phyloP scores from a whole-genome alignment of 2,797 vertebrate species.

The Neostethus bicornis region DNA sequence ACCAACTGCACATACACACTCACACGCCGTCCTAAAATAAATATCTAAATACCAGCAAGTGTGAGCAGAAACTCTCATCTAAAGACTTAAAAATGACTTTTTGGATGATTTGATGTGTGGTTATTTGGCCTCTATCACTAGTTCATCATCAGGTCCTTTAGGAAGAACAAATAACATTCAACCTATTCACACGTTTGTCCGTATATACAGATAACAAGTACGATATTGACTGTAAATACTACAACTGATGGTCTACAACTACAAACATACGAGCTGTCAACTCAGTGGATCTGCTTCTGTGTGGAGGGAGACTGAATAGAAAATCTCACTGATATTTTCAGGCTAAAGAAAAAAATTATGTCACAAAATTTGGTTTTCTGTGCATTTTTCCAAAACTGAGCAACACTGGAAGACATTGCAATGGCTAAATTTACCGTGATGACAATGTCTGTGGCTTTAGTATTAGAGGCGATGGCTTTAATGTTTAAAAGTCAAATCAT shows the following conservation, averaged over 20 bases:
- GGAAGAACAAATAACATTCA: constrained; percentile 65
- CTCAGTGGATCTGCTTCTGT: constrained; percentile 15
- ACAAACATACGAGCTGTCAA: constrained; percentile 46
- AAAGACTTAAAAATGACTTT: constrained; percentile 23
- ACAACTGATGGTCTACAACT: constrained; percentile 56
- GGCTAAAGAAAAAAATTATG: not conserved
- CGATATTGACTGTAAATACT: constrained; percentile 55
- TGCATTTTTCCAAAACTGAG: constrained; percentile 42
- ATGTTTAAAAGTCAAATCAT: constrained; percentile 3
- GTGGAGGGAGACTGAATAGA: constrained; percentile 18
- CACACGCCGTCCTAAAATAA: constrained; percentile 48
- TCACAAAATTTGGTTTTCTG: constrained; percentile 16
- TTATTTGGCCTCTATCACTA: constrained; percentile 70
- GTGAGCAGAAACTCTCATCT: constrained; percentile 36
- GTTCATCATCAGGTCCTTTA: constrained; percentile 55
- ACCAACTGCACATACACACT: constrained; percentile 55
- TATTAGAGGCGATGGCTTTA: constrained; percentile 24
- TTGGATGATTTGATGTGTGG: constrained; percentile 37
- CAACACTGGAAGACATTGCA: constrained; percentile 63
- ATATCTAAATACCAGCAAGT: constrained; percentile 44
- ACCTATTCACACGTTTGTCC: constrained; percentile 48
- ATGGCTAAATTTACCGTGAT: constrained; percentile 25
- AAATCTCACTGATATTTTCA: constrained; percentile 19
- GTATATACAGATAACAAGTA: constrained; percentile 55
- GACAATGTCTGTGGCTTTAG: constrained; percentile 46